Conservation (phyloP, 2,113 vertebrate species). For the Scytalopus superciliaris region DNA sequence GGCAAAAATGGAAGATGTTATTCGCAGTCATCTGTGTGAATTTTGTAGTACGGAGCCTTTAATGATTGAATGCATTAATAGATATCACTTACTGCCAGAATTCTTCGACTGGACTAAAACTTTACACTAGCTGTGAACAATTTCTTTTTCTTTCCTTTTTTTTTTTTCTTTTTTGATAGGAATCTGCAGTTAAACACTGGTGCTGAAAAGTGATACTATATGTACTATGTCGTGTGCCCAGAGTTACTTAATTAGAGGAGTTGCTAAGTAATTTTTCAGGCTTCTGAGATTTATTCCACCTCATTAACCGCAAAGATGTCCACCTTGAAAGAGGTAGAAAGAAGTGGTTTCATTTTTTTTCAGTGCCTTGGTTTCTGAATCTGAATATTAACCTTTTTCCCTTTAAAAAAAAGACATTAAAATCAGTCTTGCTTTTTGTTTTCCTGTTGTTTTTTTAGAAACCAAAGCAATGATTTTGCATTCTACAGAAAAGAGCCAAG, state of each 20-base stretch:
- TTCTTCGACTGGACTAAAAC: background rate
- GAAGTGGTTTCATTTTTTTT: background rate
- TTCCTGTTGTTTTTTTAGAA: background rate
- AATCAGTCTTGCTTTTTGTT: background rate
- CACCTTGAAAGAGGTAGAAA: background rate
- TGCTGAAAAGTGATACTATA: rapidly evolving
- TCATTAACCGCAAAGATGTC: background rate
- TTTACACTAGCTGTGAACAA: background rate
- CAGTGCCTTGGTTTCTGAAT: background rate
- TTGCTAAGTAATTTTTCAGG: conserved; percentile 17
- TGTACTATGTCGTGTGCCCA: background rate
- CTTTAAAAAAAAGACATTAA: background rate
- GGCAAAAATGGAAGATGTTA: background rate
- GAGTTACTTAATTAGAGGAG: background rate
- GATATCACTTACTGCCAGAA: background rate
- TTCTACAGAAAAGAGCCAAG: background rate
- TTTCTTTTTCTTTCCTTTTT: too few species aligned
- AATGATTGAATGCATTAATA: background rate
- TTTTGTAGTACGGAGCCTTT: background rate
- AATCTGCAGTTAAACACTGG: background rate
- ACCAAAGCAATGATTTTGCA: background rate
- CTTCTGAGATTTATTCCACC: background rate
- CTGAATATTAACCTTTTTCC: background rate
- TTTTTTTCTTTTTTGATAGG: background rate
- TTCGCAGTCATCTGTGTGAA: background rate